Percentiles rank a stretch among this genome's conserved stretches.
Conservation (phyloP, 2,888 invertebrate genomes). For the Vandiemenella viatica region DNA sequence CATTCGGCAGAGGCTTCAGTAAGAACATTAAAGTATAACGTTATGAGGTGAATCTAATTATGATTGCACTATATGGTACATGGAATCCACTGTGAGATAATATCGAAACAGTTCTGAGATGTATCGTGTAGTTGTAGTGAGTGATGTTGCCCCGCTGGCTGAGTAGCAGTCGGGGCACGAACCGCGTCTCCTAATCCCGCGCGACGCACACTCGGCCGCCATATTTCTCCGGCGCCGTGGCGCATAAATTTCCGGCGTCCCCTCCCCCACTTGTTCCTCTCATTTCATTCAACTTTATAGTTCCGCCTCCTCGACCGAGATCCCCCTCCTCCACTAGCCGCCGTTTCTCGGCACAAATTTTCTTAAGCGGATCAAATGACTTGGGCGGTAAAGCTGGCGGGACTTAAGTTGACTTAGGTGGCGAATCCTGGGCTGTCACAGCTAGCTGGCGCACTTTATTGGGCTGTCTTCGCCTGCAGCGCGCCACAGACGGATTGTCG, state of each 20-base stretch:
- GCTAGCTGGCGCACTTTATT: not conserved
- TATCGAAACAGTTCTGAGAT: too few species aligned
- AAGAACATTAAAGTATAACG: too few species aligned
- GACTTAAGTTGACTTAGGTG: constrained; percentile 14
- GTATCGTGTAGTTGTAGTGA: too few species aligned
- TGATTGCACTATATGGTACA: too few species aligned
- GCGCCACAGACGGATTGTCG: too few species aligned
- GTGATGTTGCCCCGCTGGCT: too few species aligned
- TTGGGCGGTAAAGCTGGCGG: constrained; percentile 12
- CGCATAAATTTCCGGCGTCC: not conserved
- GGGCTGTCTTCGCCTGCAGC: not conserved
- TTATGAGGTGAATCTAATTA: too few species aligned
- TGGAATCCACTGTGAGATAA: too few species aligned
- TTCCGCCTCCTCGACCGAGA: constrained; percentile 2
- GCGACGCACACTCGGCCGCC: not conserved
- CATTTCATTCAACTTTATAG: constrained; percentile 12
- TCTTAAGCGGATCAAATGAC: constrained; percentile 16
- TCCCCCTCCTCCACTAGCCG: too few species aligned
- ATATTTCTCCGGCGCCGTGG: not conserved
- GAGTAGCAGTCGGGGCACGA: too few species aligned
- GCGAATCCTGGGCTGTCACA: constrained; percentile 12
- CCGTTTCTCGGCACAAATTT: constrained; percentile 16
- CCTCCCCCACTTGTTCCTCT: not conserved
- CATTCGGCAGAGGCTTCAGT: too few species aligned
- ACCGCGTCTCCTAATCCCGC: too few species aligned